Percentiles rank a stretch among this genome's conserved stretches.
phyloP scores from a whole-genome alignment of 1,140 invertebrate genomes.

The Episyrphus balteatus region DNA sequence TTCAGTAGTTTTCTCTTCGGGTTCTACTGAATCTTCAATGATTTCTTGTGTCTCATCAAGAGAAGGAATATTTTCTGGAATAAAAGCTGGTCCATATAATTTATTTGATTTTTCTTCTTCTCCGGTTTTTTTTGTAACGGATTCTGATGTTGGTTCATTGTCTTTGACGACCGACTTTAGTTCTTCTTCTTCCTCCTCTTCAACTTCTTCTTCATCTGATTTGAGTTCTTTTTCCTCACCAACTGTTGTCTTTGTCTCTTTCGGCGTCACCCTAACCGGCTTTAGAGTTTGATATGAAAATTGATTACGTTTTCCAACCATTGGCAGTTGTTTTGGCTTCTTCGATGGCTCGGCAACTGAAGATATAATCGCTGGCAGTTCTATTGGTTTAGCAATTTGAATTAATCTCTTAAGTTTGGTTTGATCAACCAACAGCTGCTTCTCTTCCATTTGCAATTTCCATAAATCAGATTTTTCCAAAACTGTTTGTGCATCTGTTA shows the following conservation, averaged over 20 bases:
- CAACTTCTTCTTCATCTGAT: slow-evolving; percentile 31
- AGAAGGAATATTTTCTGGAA: slow-evolving; percentile 1
- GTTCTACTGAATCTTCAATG: slow-evolving; percentile 4
- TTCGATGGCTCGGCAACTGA: not conserved
- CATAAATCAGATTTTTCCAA: slow-evolving; percentile 41
- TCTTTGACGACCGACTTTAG: not conserved
- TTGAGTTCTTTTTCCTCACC: slow-evolving; percentile 13
- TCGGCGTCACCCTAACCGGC: slow-evolving; percentile 12
- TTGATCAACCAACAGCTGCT: slow-evolving; percentile 59
- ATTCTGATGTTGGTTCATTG: not conserved
- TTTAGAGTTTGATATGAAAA: slow-evolving; percentile 28
- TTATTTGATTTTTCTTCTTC: not conserved
- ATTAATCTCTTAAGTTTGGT: slow-evolving; percentile 55
- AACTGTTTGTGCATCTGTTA: slow-evolving; percentile 35
- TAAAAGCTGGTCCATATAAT: slow-evolving; percentile 1
- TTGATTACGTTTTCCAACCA: slow-evolving; percentile 33
- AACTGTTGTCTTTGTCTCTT: not conserved
- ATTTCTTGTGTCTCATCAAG: not conserved
- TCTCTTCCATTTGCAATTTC: slow-evolving; percentile 48
- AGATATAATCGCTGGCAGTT: slow-evolving; percentile 44
- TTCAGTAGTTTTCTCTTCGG: slow-evolving; percentile 10
- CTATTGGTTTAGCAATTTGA: slow-evolving; percentile 62
- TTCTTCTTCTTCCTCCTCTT: slow-evolving; percentile 28
- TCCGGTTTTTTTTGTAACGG: not conserved
- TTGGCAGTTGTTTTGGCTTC: slow-evolving; percentile 25